Evolutionary conservation across 2,888 invertebrate genomes (phyloP).

Genomic region (Catocala sponsa): DNA sequence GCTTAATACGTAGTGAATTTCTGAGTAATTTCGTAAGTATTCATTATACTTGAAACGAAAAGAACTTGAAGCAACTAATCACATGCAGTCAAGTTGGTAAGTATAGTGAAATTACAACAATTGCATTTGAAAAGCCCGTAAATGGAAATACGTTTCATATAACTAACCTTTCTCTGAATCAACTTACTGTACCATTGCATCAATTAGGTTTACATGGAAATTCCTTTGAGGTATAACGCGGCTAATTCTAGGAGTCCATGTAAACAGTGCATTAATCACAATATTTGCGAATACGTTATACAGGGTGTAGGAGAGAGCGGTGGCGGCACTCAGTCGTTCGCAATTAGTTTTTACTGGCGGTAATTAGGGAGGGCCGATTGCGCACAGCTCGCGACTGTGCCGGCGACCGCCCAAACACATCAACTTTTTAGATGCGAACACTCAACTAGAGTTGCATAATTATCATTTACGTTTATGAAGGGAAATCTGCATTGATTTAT

Average conservation of each 20-base stretch:
- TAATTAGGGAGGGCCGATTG: slow-evolving; percentile 82
- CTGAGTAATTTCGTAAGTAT: no score
- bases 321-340: slow-evolving; percentile 62
- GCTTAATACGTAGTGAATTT: no score
- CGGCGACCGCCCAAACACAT: slow-evolving; percentile 42
- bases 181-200: slow-evolving; percentile 16
- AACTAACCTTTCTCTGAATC: slow-evolving; percentile 3
- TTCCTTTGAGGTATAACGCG: slow-evolving; percentile 24
- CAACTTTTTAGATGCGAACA: slow-evolving; percentile 55
- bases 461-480: slow-evolving; percentile 9
- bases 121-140: no score
- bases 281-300: slow-evolving; percentile 52
- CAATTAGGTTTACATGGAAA: slow-evolving; percentile 14
- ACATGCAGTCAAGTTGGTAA: no score
- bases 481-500: not conserved
- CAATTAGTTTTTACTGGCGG: slow-evolving; percentile 83
- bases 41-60: no score
- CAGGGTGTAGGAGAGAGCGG: slow-evolving; percentile 19
- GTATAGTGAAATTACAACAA: no score
- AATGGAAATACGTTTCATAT: not conserved
- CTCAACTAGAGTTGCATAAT: slow-evolving; percentile 12
- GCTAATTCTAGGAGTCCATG: slow-evolving; percentile 39
- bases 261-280: slow-evolving; percentile 54
- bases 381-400: slow-evolving; percentile 66
- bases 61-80: no score